Conservation (phyloP, 2,797 vertebrate species). For the Etheostoma perlongum region DNA sequence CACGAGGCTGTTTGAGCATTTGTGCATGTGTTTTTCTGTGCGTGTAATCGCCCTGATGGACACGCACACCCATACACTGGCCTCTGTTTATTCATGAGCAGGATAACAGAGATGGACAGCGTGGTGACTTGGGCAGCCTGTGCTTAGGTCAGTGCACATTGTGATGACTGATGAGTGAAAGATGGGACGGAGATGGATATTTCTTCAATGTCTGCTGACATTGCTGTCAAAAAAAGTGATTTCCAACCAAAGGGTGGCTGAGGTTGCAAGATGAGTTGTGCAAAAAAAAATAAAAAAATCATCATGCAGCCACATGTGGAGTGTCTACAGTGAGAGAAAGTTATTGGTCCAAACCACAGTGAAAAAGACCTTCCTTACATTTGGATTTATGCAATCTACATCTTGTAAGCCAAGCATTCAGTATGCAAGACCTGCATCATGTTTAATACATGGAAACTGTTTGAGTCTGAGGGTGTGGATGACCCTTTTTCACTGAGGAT, state of each 20-base stretch:
- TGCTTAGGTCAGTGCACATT: conserved; percentile 61
- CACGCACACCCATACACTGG: conserved; percentile 58
- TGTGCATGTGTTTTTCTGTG: conserved; percentile 33
- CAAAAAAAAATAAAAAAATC: too few relatives aligned
- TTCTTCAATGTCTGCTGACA: conserved; percentile 27
- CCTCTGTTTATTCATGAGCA: conserved; percentile 67
- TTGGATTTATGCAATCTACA: neutral
- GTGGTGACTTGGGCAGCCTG: conserved; percentile 60
- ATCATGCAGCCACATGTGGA: neutral
- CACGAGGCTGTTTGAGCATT: conserved; percentile 67
- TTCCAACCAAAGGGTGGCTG: conserved; percentile 16
- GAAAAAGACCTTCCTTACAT: neutral
- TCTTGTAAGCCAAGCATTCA: neutral
- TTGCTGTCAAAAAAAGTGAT: conserved; percentile 2
- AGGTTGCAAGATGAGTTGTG: conserved; percentile 16
- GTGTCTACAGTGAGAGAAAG: neutral
- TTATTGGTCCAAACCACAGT: neutral
- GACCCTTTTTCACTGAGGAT: neutral
- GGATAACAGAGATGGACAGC: conserved; percentile 66
- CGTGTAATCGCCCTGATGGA: conserved; percentile 49
- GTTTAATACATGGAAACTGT: conserved; percentile 18
- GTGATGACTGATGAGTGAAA: conserved; percentile 56
- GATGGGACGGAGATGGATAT: conserved; percentile 40
- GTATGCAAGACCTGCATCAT: conserved; percentile 5
- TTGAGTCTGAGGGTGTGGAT: neutral